phyloP scores from a whole-genome alignment of 2,888 invertebrate species.

The Rhyacophila evoluta region DNA sequence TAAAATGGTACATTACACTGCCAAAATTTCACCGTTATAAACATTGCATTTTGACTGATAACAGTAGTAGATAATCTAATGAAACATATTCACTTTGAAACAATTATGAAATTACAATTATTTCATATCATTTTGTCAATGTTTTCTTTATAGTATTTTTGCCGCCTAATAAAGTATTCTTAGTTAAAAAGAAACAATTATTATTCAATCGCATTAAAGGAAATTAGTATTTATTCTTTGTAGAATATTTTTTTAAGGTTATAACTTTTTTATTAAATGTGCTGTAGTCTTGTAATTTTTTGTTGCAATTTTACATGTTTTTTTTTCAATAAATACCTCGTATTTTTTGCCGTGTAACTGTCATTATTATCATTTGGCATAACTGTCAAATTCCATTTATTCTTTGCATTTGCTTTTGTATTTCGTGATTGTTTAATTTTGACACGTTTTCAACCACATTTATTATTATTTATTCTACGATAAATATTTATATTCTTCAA shows the following conservation, averaged over 20 bases:
- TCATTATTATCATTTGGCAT: background rate
- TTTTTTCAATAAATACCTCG: background rate
- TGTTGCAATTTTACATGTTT: background rate
- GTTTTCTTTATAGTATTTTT: background rate
- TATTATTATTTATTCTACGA: background rate
- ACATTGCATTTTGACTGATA: background rate
- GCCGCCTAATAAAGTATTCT: background rate
- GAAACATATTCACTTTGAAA: background rate
- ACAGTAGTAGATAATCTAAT: background rate
- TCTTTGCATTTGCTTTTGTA: background rate
- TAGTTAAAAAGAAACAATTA: background rate
- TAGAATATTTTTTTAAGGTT: background rate
- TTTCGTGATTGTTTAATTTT: background rate
- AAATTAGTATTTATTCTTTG: conserved; percentile 12
- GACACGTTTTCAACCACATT: background rate
- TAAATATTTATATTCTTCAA: background rate
- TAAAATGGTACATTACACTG: background rate
- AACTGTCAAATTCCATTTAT: background rate
- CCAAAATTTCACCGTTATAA: background rate
- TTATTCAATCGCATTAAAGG: background rate
- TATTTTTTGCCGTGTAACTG: background rate
- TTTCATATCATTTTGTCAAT: background rate
- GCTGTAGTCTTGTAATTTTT: background rate
- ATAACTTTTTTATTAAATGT: background rate
- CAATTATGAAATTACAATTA: background rate